These are phyloP conservation scores for Acronicta leporina DNA, from an alignment of 2,888 invertebrate species.

Conservation along the genomic window DNA sequence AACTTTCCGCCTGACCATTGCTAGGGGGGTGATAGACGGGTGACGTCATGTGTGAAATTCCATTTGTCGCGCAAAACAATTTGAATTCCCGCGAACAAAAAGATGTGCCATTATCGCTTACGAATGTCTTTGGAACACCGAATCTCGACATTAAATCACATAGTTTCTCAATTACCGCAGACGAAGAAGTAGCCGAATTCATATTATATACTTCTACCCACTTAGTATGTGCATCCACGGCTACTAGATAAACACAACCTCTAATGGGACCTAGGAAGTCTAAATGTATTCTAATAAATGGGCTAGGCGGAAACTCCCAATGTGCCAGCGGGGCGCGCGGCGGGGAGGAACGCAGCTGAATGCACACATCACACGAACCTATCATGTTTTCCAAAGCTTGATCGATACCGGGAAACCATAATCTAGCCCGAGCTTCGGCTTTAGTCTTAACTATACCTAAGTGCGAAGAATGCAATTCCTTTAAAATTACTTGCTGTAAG, in stretches of 20 bases:
- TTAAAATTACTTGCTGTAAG: too few species aligned
- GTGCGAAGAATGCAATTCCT: too few species aligned
- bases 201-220: slow-evolving; percentile 13
- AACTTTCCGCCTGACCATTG: too few species aligned
- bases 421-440: too few species aligned
- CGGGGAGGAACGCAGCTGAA: slow-evolving; percentile 1
- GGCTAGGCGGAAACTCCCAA: not conserved
- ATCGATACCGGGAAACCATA: slow-evolving; percentile 4
- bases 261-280: slow-evolving; percentile 15
- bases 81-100: slow-evolving; percentile 11
- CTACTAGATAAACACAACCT: slow-evolving; percentile 7
- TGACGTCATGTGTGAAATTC: too few species aligned
- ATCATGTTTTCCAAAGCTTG: not conserved
- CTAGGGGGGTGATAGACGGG: too few species aligned
- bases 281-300: slow-evolving; percentile 7
- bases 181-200: slow-evolving; percentile 4
- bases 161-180: not conserved
- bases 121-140: slow-evolving; percentile 25
- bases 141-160: slow-evolving; percentile 3
- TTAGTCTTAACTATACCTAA: too few species aligned
- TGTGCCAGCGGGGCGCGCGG: slow-evolving; percentile 5
- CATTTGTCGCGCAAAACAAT: slow-evolving; percentile 4
- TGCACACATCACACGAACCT: not conserved
- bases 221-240: slow-evolving; percentile 14
- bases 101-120: slow-evolving; percentile 45